These are phyloP conservation scores for Amblyjoppa fuscipennis DNA, from an alignment of 2,888 invertebrate genomes.

Conservation along the genomic window DNA sequence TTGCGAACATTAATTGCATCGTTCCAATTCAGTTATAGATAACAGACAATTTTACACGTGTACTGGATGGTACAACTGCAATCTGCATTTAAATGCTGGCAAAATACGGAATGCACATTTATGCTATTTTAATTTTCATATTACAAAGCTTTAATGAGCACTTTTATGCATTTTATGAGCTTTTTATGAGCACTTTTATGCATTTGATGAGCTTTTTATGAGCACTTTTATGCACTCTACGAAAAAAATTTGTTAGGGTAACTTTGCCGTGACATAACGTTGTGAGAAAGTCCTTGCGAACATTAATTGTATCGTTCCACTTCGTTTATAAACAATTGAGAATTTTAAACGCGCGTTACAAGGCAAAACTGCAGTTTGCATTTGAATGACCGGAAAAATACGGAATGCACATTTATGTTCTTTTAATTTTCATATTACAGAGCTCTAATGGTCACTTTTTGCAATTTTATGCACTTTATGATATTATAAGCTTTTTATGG, in stretches of 20 bases:
- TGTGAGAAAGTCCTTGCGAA: no score
- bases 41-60: not conserved
- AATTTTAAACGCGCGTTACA: not conserved
- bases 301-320: not conserved
- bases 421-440: not conserved
- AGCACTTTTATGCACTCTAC: no score
- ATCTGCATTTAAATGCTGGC: not conserved
- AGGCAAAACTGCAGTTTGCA: not conserved
- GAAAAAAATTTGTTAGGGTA: no score
- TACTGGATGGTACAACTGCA: not conserved
- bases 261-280: no score
- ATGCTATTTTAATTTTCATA: not conserved
- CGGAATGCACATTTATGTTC: not conserved
- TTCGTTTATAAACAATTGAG: constrained; percentile 29
- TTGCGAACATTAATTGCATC: no score
- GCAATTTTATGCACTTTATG: no score
- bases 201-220: no score
- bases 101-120: not conserved
- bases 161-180: no score
- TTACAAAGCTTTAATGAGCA: not conserved
- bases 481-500: no score
- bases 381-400: not conserved
- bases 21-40: constrained; percentile 20
- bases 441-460: no score
- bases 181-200: no score